Evolutionary conservation across 2,113 vertebrate species (phyloP), one percentile per base, ranked within the genome.

Genomic region (Xyliphius kryptos): DNA sequence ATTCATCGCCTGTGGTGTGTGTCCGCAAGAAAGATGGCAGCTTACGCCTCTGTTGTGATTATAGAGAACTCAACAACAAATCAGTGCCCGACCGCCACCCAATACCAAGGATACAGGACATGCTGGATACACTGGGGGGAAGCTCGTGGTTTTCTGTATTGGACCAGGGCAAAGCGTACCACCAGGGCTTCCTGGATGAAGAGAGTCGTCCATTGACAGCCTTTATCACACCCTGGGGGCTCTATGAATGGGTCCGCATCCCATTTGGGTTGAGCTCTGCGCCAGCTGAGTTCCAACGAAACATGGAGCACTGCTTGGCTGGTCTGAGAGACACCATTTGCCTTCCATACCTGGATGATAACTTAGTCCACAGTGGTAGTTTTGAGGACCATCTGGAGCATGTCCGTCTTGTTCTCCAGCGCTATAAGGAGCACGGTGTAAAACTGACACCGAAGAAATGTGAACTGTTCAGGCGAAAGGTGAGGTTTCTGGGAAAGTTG

Each of bases 401-500:
- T 12, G 11, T 70, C 4, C 44, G 37, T 1, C 12, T 19, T 17
- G 63, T 66, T 2, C 26, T 74, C 9, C 58, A 54, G 22, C 6
- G 17, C 16, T 74, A 63, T 9, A 32, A 43, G 19, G 19, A 71
- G 32, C 71, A 67, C 51, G 58, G 74, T 26, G 50, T 74, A 1
- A 67, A 71, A 52, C 14, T 76, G n/a, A 67, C 63, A 1, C 63
- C 63, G 13, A 55, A 61, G 14, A 76, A 71, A 68, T 74, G 68
- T 66, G 60, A 76, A 4, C 9, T 74, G 6, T 74, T 74, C 19
- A 59, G 50, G 19, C 3, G 5, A 2, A 57, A 14, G 6, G 50
- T 71, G 14, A 46, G 54, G 5, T 71, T 61, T 22, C 52, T 74
- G 7, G 64, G 70, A 0, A 55, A 41, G 15, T 15, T 70, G 19